Percentiles rank a stretch among this genome's conserved stretches.
phyloP scores from a whole-genome alignment of 1,140 invertebrate species.

The Neotoxoptera formosana region DNA sequence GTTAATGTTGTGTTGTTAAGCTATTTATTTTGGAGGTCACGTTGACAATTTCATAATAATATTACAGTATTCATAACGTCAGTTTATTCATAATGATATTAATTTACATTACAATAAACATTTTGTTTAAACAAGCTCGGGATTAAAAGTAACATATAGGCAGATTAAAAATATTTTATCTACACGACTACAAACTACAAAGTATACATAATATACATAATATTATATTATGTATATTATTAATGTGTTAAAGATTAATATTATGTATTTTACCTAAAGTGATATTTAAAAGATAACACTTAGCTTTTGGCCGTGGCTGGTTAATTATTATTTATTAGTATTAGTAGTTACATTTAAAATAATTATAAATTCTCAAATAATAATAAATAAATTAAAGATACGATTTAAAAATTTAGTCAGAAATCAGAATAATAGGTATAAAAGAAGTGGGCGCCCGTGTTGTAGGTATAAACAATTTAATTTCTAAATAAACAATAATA shows the following conservation, averaged over 20 bases:
- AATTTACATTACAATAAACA: not conserved
- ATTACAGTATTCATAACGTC: not conserved
- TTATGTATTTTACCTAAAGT: constrained; percentile 17
- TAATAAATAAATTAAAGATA: not conserved
- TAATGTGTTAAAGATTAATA: constrained; percentile 9
- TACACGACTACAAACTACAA: not conserved
- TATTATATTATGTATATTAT: not conserved
- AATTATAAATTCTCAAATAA: not conserved
- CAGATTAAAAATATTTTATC: not conserved
- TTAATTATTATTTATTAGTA: not conserved
- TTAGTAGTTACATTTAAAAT: too few species aligned
- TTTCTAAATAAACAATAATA: not conserved
- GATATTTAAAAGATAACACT: not conserved
- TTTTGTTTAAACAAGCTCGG: not conserved
- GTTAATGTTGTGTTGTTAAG: not conserved
- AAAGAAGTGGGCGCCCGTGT: not conserved
- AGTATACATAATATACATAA: not conserved
- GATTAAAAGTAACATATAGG: not conserved
- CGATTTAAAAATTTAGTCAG: not conserved
- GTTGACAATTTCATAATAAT: constrained; percentile 22
- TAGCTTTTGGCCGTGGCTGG: not conserved
- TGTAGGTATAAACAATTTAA: not conserved
- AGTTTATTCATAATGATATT: not conserved
- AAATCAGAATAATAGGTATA: not conserved
- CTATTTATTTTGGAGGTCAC: constrained; percentile 19